Evolutionary conservation across 2,888 invertebrate species (phyloP), one percentile per base, ranked within the genome.

Genomic region (Cyclophora albipunctata): DNA sequence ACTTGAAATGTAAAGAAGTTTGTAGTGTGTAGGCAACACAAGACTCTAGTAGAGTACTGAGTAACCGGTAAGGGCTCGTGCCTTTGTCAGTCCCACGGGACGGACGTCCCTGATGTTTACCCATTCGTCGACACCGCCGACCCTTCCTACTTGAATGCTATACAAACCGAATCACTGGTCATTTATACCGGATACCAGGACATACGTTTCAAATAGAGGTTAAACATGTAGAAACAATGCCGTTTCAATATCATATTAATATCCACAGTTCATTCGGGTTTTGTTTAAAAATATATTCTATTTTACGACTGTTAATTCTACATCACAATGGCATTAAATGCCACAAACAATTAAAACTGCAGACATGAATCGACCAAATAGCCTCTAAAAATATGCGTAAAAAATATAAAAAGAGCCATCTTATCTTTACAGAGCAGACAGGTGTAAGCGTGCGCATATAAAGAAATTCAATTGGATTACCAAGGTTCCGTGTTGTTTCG

Each of bases 51-150:
- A 53, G 59, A 56, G 57, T 59, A 61, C 37, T 37, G 4, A 37
- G 5, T 37, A 5, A 4, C 37, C 66, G 63, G 73, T 66, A 70
- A 70, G 61, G 71, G 71, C 70, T 71, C 73, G 69, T 66, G 64
- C 69, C 73, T 67, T 73, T 73, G 70, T 72, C 69, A 68, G 68
- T 66, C 69, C 62, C 59, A 69, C 62, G 71, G 71, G 69, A 65
- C 72, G 62, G 57, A 62, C 65, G 66, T 68, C 73, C 71, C 75
- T 66, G 59, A 60, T 72, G 70, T 73, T 76, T 75, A 73, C 71
- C 70, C 73, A 66, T 66, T 64, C 67, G 60, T 53, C 60, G 70
- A 67, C 70, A 71, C 73, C 69, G 33, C 68, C 75, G 73, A 73
- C 64, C 66, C 66, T 73, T 68, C 59, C 59, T 62, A 69, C 67